These are phyloP conservation scores for Azorinus chamasolen DNA, from an alignment of 2,888 invertebrate genomes.

Conservation along the genomic window DNA sequence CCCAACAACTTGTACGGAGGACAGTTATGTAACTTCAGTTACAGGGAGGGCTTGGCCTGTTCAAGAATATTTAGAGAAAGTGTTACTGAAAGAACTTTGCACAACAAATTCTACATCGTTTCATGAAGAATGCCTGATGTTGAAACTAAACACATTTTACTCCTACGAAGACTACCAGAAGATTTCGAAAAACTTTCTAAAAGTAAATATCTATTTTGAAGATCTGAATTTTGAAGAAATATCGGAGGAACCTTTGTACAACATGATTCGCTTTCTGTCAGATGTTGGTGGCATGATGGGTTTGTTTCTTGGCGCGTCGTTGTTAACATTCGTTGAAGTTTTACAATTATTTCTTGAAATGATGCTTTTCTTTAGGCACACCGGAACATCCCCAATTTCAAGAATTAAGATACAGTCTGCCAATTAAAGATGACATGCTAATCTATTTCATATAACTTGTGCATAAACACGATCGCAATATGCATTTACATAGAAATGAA, in stretches of 20 bases:
- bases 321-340: slow-evolving; percentile 62
- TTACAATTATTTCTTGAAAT: slow-evolving; percentile 60
- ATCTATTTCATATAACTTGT: too few species aligned
- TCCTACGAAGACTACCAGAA: too few species aligned
- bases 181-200: slow-evolving; percentile 4
- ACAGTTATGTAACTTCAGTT: not conserved
- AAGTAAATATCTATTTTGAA: slow-evolving; percentile 28
- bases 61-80: slow-evolving; percentile 1
- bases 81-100: slow-evolving; percentile 12
- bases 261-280: slow-evolving; percentile 54
- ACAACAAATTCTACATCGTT: not conserved
- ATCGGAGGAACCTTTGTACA: slow-evolving; percentile 24
- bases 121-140: too few species aligned
- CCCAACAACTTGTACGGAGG: slow-evolving; percentile 2
- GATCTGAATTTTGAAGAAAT: slow-evolving; percentile 21
- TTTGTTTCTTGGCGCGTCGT: slow-evolving; percentile 62
- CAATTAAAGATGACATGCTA: too few species aligned
- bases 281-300: slow-evolving; percentile 68
- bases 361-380: slow-evolving; percentile 26
- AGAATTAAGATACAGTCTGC: too few species aligned
- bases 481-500: too few species aligned
- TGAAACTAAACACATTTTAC: too few species aligned
- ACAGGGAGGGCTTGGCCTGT: slow-evolving; percentile 15
- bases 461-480: too few species aligned
- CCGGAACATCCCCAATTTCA: too few species aligned